Percentiles rank a stretch among this genome's conserved stretches.
These are phyloP conservation scores for Drosophila silvestris DNA, from an alignment of 2,888 invertebrate genomes.

Conservation along the genomic window DNA sequence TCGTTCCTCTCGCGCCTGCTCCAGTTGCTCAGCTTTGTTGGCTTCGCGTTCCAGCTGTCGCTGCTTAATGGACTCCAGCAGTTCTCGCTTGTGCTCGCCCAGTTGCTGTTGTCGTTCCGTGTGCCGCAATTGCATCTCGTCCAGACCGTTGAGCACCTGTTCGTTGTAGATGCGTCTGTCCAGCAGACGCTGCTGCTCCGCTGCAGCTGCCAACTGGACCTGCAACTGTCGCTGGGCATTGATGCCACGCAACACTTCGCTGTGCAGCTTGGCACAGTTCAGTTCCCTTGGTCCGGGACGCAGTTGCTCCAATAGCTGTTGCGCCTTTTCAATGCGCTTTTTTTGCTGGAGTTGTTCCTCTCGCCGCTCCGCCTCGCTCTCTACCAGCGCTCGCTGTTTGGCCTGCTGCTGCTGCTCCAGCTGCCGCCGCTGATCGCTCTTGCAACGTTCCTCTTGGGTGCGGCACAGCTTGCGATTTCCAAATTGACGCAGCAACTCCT, in stretches of 20 bases:
- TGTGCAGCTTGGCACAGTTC: conserved; percentile 82
- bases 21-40: conserved; percentile 55
- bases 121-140: conserved; percentile 82
- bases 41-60: conserved; percentile 67
- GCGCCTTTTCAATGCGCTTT: conserved; percentile 80
- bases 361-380: conserved; percentile 81
- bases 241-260: conserved; percentile 82
- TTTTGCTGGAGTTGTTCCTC: conserved; percentile 74
- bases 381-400: conserved; percentile 31
- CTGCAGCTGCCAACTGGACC: conserved; percentile 69
- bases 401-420: conserved; percentile 27
- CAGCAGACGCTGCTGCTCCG: conserved; percentile 69
- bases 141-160: conserved; percentile 83
- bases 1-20: conserved; percentile 63
- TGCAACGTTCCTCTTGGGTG: conserved; percentile 58
- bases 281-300: conserved; percentile 83
- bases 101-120: conserved; percentile 68
- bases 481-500: conserved; percentile 55
- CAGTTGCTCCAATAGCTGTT: conserved; percentile 79
- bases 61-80: conserved; percentile 77
- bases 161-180: conserved; percentile 80
- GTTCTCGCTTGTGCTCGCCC: conserved; percentile 77
- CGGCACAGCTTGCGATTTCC: conserved; percentile 56
- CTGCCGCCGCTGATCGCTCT: conserved; percentile 35
- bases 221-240: conserved; percentile 81